These are phyloP conservation scores for Cathartes aura DNA, from an alignment of 2,113 vertebrate species.

Conservation along the genomic window DNA sequence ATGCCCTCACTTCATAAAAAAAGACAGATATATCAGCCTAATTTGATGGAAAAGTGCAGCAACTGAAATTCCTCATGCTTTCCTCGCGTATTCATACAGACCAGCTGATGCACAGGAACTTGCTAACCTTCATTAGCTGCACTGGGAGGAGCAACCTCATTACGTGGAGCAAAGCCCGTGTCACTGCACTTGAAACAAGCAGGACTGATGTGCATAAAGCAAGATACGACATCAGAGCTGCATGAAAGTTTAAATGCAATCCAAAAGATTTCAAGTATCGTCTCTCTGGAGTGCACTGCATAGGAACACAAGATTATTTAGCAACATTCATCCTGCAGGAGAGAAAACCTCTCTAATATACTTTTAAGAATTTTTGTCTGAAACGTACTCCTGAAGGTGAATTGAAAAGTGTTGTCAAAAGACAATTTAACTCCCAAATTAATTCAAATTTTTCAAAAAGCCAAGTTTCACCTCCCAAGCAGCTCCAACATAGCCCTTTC, in stretches of 20 bases:
- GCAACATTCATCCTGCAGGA: neutral
- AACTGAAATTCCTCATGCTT: neutral
- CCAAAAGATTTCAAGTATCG: too few species aligned
- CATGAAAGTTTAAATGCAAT: neutral
- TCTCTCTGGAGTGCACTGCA: neutral
- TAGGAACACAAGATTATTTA: neutral
- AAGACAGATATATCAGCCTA: too few species aligned
- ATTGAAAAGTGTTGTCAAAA: neutral
- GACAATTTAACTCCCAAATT: neutral
- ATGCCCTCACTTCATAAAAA: neutral
- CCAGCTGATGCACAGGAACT: neutral
- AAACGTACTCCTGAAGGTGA: neutral
- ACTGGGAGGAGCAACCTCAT: neutral
- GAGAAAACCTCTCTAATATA: neutral
- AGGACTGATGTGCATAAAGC: neutral
- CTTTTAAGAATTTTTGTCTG: neutral
- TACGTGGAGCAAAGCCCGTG: fast-evolving
- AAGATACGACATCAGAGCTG: neutral
- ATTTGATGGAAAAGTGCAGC: neutral
- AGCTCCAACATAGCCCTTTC: neutral
- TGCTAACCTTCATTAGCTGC: neutral
- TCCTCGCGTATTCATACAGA: too few species aligned
- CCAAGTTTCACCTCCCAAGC: neutral
- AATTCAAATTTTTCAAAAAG: neutral
- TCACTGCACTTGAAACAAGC: neutral